These are phyloP conservation scores for Papilio glaucus DNA, from an alignment of 1,140 invertebrate genomes.

Conservation along the genomic window DNA sequence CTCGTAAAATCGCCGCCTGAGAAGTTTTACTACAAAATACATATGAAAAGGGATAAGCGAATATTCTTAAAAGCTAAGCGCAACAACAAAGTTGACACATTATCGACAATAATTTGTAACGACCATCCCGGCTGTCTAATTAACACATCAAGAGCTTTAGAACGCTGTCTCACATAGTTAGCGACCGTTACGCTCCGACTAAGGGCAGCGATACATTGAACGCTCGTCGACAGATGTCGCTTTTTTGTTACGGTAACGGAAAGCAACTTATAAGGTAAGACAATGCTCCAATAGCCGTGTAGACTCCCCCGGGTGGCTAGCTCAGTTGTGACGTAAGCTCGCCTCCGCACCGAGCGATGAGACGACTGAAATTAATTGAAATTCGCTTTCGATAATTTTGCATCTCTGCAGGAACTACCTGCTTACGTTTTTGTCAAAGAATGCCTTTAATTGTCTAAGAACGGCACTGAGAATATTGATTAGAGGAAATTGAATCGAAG, in stretches of 20 bases:
- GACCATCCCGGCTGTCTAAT: not conserved
- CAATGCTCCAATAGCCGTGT: conserved; percentile 34
- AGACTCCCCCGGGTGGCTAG: not conserved
- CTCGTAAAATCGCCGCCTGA: too few species aligned
- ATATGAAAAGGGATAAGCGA: too few species aligned
- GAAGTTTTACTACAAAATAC: too few species aligned
- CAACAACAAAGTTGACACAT: not conserved
- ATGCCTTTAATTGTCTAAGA: conserved; percentile 16
- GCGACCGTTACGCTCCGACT: conserved; percentile 9
- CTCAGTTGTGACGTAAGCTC: conserved; percentile 6
- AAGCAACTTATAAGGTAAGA: conserved; percentile 41
- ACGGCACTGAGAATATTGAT: conserved; percentile 1
- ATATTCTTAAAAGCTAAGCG: not conserved
- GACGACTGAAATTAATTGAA: conserved; percentile 9
- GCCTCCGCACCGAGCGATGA: not conserved
- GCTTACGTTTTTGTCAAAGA: conserved; percentile 24
- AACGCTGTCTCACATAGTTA: not conserved
- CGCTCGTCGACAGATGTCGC: conserved; percentile 46
- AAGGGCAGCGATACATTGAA: conserved; percentile 23
- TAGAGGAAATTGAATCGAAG: conserved; percentile 7
- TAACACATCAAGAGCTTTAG: not conserved
- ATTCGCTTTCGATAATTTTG: not conserved
- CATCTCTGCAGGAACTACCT: conserved; percentile 2
- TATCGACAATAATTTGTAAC: not conserved
- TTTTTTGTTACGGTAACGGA: conserved; percentile 46